phyloP scores from a whole-genome alignment of 2,888 invertebrate species.

The Drosophila recens region DNA sequence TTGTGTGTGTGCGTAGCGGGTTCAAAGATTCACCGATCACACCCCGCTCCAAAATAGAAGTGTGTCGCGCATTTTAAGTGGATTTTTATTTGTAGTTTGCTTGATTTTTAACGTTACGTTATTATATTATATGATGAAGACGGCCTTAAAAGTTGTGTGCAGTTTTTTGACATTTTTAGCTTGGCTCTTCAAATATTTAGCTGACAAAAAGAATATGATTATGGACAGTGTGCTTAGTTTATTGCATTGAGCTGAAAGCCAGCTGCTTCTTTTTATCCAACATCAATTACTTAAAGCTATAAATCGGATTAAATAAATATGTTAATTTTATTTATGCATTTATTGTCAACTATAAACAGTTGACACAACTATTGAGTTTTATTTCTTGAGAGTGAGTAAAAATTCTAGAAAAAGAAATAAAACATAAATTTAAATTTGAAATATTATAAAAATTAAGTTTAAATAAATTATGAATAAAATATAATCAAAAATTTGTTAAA shows the following conservation, averaged over 20 bases:
- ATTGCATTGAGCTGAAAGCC: slow-evolving; percentile 15
- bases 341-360: background rate
- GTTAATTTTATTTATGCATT: background rate
- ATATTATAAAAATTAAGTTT: no score
- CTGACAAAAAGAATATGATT: slow-evolving; percentile 56
- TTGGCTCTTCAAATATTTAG: slow-evolving; percentile 43
- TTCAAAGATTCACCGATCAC: slow-evolving; percentile 69
- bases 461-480: no score
- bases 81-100: slow-evolving; percentile 42
- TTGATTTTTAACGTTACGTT: slow-evolving; percentile 27
- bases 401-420: no score
- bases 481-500: no score
- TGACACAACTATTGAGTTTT: background rate
- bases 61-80: slow-evolving; percentile 73
- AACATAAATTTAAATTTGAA: no score
- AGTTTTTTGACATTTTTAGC: slow-evolving; percentile 65
- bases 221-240: slow-evolving; percentile 21
- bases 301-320: background rate
- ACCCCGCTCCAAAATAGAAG: slow-evolving; percentile 47
- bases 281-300: background rate
- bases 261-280: slow-evolving; percentile 34
- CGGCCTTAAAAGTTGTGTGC: slow-evolving; percentile 44
- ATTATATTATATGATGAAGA: slow-evolving; percentile 23
- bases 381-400: background rate
- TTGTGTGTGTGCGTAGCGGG: slow-evolving; percentile 17